These are phyloP conservation scores for Eira barbara DNA, from an alignment of 2,113 vertebrate genomes.

Conservation along the genomic window DNA sequence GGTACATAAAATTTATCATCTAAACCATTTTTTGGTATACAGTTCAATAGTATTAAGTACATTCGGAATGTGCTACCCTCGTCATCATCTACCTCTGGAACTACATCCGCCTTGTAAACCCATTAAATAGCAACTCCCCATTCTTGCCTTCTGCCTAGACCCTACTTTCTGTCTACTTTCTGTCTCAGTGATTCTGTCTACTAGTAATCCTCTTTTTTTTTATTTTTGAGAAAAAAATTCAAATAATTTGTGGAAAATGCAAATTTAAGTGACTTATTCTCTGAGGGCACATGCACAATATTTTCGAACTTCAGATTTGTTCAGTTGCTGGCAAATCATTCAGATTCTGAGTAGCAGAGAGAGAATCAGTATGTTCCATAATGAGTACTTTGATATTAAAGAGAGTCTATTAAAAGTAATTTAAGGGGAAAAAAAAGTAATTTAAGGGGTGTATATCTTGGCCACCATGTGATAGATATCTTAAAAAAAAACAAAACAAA, in stretches of 20 bases:
- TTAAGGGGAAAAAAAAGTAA: not conserved
- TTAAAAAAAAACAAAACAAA: not conserved
- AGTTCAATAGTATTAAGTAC: not conserved
- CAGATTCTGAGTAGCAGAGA: not conserved
- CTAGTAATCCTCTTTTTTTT: not conserved
- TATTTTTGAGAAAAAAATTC: not conserved
- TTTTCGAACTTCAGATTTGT: conserved; percentile 5
- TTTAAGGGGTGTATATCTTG: not conserved
- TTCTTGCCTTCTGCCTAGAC: not conserved
- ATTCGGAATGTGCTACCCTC: not conserved
- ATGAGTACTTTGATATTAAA: not conserved
- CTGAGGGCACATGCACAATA: not conserved
- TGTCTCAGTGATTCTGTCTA: not conserved
- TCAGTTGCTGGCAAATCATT: not conserved
- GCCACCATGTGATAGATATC: not conserved
- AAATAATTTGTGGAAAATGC: not conserved
- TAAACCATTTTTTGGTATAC: not conserved
- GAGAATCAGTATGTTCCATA: not conserved
- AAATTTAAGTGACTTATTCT: conserved; percentile 27
- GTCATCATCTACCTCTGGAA: not conserved
- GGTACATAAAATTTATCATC: not conserved
- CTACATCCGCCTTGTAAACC: not conserved
- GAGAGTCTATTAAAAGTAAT: not conserved
- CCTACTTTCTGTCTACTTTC: not conserved
- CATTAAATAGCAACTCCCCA: not conserved